phyloP scores from a whole-genome alignment of 2,888 invertebrate genomes.

The Brachypalpus laphriformis region DNA sequence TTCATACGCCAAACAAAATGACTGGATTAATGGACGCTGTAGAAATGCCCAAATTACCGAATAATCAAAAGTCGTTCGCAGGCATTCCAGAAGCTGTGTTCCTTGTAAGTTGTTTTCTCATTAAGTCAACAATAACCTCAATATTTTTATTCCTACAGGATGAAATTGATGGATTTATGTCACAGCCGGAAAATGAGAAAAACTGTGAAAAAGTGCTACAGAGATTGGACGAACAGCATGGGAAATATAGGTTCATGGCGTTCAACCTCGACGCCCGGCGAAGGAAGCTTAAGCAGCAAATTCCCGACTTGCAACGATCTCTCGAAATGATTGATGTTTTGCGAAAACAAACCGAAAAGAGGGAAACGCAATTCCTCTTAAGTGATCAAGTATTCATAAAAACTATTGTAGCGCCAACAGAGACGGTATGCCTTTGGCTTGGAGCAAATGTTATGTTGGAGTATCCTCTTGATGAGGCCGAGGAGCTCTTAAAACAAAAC shows the following conservation, averaged over 20 bases:
- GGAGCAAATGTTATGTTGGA: conserved; percentile 99
- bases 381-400: conserved; percentile 95
- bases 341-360: conserved; percentile 89
- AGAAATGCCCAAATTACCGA: conserved; percentile 82
- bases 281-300: conserved; percentile 93
- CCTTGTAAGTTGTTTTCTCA: conserved; percentile 87
- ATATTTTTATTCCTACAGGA: conserved; percentile 85
- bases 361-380: conserved; percentile 93
- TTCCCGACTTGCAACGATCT: conserved; percentile 96
- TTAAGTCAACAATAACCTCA: conserved; percentile 13
- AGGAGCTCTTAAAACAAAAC: conserved; percentile 91
- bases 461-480: conserved; percentile 95
- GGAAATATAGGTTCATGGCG: conserved; percentile 99
- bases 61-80: conserved; percentile 86
- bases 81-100: conserved; percentile 95
- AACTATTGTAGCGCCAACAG: conserved; percentile 94
- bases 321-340: conserved; percentile 95
- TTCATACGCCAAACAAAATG: conserved; percentile 74
- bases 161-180: conserved; percentile 97
- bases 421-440: conserved; percentile 93
- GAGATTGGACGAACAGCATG: conserved; percentile 95
- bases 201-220: conserved; percentile 93
- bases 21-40: conserved; percentile 80
- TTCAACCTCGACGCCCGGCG: conserved; percentile 94
- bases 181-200: conserved; percentile 90